phyloP scores from a whole-genome alignment of 2,888 invertebrate genomes.

The Eupsilia transversa region DNA sequence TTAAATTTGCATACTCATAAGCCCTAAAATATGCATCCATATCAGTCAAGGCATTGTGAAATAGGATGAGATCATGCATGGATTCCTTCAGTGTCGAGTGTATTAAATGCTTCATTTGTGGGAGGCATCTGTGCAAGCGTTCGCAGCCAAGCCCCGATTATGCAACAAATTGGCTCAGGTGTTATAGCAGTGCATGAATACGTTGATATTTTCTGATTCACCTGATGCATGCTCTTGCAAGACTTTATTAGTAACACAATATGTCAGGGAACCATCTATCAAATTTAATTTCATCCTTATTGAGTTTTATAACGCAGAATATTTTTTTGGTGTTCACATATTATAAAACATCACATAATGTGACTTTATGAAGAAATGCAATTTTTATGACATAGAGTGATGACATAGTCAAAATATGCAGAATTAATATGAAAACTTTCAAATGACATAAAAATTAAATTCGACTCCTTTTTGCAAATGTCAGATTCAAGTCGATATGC shows the following conservation, averaged over 20 bases:
- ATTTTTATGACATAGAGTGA: not conserved
- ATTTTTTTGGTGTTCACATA: not conserved
- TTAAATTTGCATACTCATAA: slow-evolving; percentile 19
- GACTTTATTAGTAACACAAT: slow-evolving; percentile 57
- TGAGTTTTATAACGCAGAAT: not conserved
- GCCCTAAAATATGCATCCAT: slow-evolving; percentile 43
- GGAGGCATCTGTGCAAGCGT: slow-evolving; percentile 73
- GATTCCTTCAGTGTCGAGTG: slow-evolving; percentile 76
- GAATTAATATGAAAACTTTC: slow-evolving; percentile 14
- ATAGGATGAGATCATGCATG: slow-evolving; percentile 69
- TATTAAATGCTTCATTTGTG: slow-evolving; percentile 79
- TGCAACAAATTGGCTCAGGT: slow-evolving; percentile 77
- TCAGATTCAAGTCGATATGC: slow-evolving; percentile 27
- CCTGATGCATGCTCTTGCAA: slow-evolving; percentile 59
- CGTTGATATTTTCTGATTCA: slow-evolving; percentile 74
- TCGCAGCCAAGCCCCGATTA: slow-evolving; percentile 78
- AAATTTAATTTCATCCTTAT: slow-evolving; percentile 19
- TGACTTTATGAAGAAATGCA: slow-evolving; percentile 6
- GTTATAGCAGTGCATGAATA: slow-evolving; percentile 67
- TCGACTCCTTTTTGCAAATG: slow-evolving; percentile 26
- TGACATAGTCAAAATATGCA: slow-evolving; percentile 6
- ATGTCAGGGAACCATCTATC: slow-evolving; percentile 33
- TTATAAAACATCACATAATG: slow-evolving; percentile 1
- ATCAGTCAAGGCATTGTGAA: slow-evolving; percentile 60
- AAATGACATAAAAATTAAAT: slow-evolving; percentile 14